Conservation (phyloP, 2,113 vertebrate genomes). For the Illadopsis cleaveri region DNA sequence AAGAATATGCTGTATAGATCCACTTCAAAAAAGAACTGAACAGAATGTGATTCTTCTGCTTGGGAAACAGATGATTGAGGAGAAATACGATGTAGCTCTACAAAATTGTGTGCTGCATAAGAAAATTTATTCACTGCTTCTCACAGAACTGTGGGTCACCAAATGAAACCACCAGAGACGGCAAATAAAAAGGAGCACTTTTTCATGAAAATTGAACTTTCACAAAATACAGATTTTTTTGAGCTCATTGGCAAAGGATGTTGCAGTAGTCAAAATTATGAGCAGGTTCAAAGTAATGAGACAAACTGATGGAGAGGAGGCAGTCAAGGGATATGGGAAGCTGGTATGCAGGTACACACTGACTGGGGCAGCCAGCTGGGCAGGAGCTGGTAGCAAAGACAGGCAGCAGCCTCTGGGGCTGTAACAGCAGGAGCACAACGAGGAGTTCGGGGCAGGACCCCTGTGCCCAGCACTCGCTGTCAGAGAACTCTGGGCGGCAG, state of each 20-base stretch:
- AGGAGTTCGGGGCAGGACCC: background rate
- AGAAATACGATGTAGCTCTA: background rate
- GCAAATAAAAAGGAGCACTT: background rate
- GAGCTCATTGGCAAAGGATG: background rate
- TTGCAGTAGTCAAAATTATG: background rate
- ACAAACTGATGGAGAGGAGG: background rate
- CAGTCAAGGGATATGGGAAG: background rate
- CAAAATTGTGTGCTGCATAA: background rate
- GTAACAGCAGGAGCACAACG: background rate
- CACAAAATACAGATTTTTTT: background rate
- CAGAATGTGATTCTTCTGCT: background rate
- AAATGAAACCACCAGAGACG: background rate
- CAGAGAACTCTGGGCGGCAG: background rate
- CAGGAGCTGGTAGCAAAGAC: background rate
- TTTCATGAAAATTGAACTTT: background rate
- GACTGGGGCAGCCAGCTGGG: background rate
- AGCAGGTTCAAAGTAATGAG: background rate
- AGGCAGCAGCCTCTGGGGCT: background rate
- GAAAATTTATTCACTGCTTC: background rate
- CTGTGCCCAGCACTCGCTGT: background rate
- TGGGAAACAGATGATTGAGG: background rate
- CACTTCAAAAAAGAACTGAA: background rate
- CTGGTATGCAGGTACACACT: background rate
- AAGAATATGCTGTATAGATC: background rate
- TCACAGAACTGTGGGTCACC: background rate